These are phyloP conservation scores for Remorina albescens DNA, from an alignment of 2,797 vertebrate genomes.

Conservation along the genomic window DNA sequence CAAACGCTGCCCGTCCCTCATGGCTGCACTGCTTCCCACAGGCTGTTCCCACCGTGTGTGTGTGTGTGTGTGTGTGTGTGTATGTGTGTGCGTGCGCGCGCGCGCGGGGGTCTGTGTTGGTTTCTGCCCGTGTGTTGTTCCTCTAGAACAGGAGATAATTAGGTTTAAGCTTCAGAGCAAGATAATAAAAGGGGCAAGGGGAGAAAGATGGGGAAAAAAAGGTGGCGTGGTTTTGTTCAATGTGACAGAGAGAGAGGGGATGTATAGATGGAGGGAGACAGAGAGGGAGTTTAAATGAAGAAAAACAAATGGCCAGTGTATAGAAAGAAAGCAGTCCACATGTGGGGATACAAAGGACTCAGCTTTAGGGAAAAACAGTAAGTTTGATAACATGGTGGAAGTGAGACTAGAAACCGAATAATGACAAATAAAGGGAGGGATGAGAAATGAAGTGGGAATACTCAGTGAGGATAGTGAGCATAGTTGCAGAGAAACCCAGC, in stretches of 20 bases:
- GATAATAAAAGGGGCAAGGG: slow-evolving; percentile 62
- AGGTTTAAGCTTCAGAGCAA: slow-evolving; percentile 74
- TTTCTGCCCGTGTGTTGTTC: slow-evolving; percentile 27
- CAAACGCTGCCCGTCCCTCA: slow-evolving; percentile 70
- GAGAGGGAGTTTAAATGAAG: slow-evolving; percentile 62
- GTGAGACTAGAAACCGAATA: slow-evolving; percentile 2
- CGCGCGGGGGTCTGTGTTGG: slow-evolving; percentile 31
- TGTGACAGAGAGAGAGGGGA: slow-evolving; percentile 22
- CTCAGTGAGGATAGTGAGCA: background rate
- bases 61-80: slow-evolving; percentile 41
- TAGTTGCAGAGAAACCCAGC: slow-evolving; percentile 5
- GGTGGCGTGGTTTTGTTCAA: slow-evolving; percentile 52
- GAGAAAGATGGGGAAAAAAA: slow-evolving; percentile 37
- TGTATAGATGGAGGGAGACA: slow-evolving; percentile 31
- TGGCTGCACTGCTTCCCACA: slow-evolving; percentile 76
- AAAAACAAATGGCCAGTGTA: slow-evolving; percentile 23
- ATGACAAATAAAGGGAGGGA: background rate
- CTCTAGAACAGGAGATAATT: slow-evolving; percentile 74
- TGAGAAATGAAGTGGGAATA: background rate
- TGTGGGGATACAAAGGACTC: slow-evolving; percentile 19
- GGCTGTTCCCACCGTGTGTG: slow-evolving; percentile 65
- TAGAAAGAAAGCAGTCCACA: background rate
- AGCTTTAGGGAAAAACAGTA: slow-evolving; percentile 8
- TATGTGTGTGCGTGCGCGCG: slow-evolving; percentile 34
- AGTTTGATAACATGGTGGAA: slow-evolving; percentile 17